A percentile compares a stretch with the other conserved stretches of the same genome.
phyloP scores from a whole-genome alignment of 2,888 invertebrate genomes.

The Thyatira batis region DNA sequence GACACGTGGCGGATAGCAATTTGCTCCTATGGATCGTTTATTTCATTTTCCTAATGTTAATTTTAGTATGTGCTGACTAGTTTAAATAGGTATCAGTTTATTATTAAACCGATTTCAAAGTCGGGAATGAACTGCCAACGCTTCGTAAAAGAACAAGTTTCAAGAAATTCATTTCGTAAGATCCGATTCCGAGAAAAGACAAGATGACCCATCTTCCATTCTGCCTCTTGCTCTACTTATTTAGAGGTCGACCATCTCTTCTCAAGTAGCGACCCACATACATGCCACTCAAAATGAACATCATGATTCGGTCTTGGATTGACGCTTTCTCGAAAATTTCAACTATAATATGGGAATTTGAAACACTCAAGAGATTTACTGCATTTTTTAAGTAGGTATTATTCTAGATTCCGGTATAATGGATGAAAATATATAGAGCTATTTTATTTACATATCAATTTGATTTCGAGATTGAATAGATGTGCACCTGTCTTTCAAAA shows the following conservation, averaged over 20 bases:
- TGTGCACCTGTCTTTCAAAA: not conserved
- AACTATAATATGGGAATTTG: too few relatives aligned
- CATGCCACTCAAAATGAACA: not conserved
- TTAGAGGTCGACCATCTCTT: not conserved
- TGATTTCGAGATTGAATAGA: not conserved
- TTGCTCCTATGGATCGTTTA: not conserved
- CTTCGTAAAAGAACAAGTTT: not conserved
- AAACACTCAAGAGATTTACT: too few relatives aligned
- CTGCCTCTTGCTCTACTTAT: not conserved
- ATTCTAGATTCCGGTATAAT: too few relatives aligned
- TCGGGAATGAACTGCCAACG: not conserved
- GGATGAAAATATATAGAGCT: too few relatives aligned
- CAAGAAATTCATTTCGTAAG: not conserved
- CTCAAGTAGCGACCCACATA: not conserved
- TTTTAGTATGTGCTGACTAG: not conserved
- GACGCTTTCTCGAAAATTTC: not conserved
- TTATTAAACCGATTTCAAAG: not conserved
- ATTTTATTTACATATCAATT: not conserved
- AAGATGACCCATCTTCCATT: not conserved
- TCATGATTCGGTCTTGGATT: not conserved
- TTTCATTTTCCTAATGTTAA: not conserved
- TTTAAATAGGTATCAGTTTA: not conserved
- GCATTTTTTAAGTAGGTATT: too few relatives aligned
- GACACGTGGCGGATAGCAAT: not conserved
- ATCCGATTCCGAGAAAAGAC: not conserved